Evolutionary conservation across 2,888 invertebrate genomes (phyloP).

Genomic region (Seira musarum): DNA sequence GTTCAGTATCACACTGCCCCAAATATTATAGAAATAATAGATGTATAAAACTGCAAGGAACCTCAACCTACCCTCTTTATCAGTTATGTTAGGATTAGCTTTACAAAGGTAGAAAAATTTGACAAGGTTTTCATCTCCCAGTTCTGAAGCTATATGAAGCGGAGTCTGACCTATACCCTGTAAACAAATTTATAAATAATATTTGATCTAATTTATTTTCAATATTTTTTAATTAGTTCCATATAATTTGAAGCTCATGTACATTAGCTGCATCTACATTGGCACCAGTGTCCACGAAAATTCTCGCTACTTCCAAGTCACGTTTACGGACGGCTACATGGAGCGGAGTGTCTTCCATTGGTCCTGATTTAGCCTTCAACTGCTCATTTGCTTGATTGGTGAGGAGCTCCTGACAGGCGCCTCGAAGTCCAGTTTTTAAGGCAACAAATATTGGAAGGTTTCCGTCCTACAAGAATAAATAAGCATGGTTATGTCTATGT

Average conservation of each 20-base stretch:
- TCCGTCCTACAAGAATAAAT: constrained; percentile 51
- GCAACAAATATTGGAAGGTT: constrained; percentile 93
- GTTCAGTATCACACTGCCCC: neutral
- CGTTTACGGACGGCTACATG: constrained; percentile 94
- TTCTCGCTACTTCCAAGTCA: constrained; percentile 93
- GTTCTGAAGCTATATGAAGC: constrained; percentile 92
- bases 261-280: constrained; percentile 92
- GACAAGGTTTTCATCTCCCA: constrained; percentile 94
- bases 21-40: too few species aligned
- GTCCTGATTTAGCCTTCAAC: constrained; percentile 74
- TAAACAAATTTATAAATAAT: constrained; percentile 33
- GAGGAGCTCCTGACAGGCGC: constrained; percentile 94
- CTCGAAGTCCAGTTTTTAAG: constrained; percentile 95
- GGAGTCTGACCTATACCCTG: constrained; percentile 93
- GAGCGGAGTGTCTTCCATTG: constrained; percentile 91
- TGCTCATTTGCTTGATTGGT: constrained; percentile 90
- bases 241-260: constrained; percentile 46
- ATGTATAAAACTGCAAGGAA: neutral
- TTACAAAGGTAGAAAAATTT: constrained; percentile 96
- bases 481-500: neutral
- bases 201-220: too few species aligned
- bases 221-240: neutral
- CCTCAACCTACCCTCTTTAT: constrained; percentile 83
- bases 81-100: constrained; percentile 94
- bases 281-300: constrained; percentile 93